Conservation (phyloP, 2,797 vertebrate species). For the Pseudocheirus occidentalis region DNA sequence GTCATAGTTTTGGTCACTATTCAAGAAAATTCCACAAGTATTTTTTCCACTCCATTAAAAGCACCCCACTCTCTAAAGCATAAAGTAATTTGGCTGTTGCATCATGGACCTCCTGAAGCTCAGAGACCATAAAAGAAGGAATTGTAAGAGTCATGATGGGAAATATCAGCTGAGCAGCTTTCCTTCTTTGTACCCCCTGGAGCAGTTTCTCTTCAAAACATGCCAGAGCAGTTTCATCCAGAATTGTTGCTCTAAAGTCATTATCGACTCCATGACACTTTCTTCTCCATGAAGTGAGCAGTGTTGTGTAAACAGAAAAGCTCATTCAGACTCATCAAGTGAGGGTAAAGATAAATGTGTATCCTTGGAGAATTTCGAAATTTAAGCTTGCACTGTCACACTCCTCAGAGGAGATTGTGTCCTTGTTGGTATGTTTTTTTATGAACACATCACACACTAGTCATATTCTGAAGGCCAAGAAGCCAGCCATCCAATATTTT, state of each 20-base stretch:
- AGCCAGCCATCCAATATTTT: neutral
- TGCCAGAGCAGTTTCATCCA: neutral
- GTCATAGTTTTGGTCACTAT: neutral
- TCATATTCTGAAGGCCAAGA: neutral
- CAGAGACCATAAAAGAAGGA: slow-evolving; percentile 20
- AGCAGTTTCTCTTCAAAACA: slow-evolving; percentile 32
- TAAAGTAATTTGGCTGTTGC: slow-evolving; percentile 43
- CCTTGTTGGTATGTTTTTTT: neutral
- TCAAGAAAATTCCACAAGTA: neutral
- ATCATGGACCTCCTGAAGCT: slow-evolving; percentile 42
- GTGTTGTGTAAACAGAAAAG: neutral
- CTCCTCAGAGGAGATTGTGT: neutral
- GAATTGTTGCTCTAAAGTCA: neutral
- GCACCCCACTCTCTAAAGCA: slow-evolving; percentile 50
- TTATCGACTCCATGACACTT: neutral
- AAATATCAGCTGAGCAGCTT: neutral
- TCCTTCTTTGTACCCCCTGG: slow-evolving; percentile 1
- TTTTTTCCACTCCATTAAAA: slow-evolving; percentile 34
- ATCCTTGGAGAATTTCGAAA: neutral
- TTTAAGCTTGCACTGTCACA: neutral
- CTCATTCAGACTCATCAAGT: neutral
- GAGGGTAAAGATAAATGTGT: neutral
- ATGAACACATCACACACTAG: neutral
- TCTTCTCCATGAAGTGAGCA: neutral
- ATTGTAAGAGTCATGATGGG: neutral